Evolutionary conservation across 2,888 invertebrate genomes (phyloP).

Genomic region (Eupithecia pulchellata): DNA sequence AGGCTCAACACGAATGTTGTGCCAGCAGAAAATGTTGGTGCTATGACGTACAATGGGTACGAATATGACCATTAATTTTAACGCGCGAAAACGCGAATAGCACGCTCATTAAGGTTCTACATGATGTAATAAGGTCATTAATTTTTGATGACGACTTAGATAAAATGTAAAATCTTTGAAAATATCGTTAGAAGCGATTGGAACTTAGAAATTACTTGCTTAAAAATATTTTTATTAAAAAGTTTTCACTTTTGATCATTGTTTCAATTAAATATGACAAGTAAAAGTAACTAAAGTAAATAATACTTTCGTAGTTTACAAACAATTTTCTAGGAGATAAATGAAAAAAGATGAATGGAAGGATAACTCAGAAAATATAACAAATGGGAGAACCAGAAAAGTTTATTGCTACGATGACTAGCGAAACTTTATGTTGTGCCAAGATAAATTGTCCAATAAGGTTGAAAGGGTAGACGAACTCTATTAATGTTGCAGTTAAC

Average conservation of each 20-base stretch:
- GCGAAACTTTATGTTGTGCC: slow-evolving; percentile 4
- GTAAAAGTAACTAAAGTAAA: background rate
- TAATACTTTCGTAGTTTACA: background rate
- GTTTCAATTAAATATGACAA: background rate
- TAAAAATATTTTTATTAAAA: background rate
- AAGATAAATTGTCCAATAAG: slow-evolving; percentile 15
- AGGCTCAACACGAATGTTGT: background rate
- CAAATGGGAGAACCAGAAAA: slow-evolving; percentile 11
- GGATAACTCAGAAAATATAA: slow-evolving; percentile 7
- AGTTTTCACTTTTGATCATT: background rate
- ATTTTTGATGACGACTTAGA: background rate
- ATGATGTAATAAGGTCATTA: too few species aligned
- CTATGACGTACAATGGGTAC: background rate
- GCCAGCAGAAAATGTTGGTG: slow-evolving; percentile 4
- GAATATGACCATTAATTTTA: too few species aligned
- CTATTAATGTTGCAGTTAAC: background rate
- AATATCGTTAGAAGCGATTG: background rate
- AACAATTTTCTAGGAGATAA: background rate
- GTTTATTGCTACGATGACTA: slow-evolving; percentile 15
- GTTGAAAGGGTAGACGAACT: background rate
- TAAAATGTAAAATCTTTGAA: background rate
- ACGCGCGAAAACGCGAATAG: too few species aligned
- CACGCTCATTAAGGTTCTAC: too few species aligned
- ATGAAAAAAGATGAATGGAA: slow-evolving; percentile 6
- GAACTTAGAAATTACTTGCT: background rate